These are phyloP conservation scores for Rambutsinella grinnellia DNA, from an alignment of 2,888 invertebrate genomes.

Conservation along the genomic window DNA sequence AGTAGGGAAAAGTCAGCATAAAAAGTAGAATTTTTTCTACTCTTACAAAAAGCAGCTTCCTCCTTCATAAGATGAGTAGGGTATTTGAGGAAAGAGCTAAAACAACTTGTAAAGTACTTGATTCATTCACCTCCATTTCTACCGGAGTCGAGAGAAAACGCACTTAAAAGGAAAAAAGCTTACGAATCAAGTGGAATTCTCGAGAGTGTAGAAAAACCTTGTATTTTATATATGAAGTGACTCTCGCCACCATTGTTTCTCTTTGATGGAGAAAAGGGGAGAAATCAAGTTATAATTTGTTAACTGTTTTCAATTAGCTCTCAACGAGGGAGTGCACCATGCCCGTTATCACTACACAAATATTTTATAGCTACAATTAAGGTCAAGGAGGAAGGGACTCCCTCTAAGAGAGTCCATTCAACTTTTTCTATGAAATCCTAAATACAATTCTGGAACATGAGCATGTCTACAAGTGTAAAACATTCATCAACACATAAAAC, in stretches of 20 bases:
- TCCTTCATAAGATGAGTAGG: background rate
- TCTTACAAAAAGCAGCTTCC: background rate
- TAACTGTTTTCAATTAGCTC: background rate
- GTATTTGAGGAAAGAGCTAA: background rate
- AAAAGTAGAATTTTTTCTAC: background rate
- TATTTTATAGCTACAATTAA: background rate
- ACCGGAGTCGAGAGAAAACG: too few relatives aligned
- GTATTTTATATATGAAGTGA: background rate
- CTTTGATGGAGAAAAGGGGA: background rate
- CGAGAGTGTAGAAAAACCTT: background rate
- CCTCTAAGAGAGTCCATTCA: too few relatives aligned
- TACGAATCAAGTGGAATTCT: background rate
- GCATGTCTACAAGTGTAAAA: too few relatives aligned
- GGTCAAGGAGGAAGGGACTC: background rate
- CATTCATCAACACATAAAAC: too few relatives aligned
- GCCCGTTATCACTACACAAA: background rate
- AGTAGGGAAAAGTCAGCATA: conserved; percentile 1
- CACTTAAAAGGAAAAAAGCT: background rate
- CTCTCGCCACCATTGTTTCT: background rate
- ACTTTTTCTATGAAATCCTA: too few relatives aligned
- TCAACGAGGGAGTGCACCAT: background rate
- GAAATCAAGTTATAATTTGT: conserved; percentile 1
- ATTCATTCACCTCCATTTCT: background rate
- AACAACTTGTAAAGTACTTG: conserved; percentile 2
- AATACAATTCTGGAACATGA: too few relatives aligned